Base-by-base conservation (phyloP, 2,888 invertebrate genomes). In the Beris morrisii region DNA sequence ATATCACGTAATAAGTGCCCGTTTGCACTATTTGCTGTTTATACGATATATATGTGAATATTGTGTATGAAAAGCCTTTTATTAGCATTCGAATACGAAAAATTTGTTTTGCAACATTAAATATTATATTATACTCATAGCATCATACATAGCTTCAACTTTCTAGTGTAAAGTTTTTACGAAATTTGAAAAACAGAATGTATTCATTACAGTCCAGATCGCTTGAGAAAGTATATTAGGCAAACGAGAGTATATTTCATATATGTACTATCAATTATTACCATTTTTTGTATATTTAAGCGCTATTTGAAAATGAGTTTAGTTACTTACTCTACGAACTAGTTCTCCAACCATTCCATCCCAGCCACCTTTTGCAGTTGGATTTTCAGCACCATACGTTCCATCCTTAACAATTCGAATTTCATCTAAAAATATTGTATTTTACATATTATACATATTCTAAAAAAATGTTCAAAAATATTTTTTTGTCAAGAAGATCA, bases 311-410 rank as follows among this genome's bases (percentile, higher is more conserved):
- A 22, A 22, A 22, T 22, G 22, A 22, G 22, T 22, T 22, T 22
- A 22, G 72, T 5, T 32, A 63, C 86, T 85, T 83, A 94, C 94
- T 86, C 92, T 88, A 79, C 92, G 85, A 56, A 93, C 87, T 69
- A 95, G 84, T 80, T 94, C 94, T 11, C 93, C 93, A 48, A 95
- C 88, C 84, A 93, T 88, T 58, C 93, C 93, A 74, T 93, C 91
- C 92, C 93, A 95, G 58, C 90, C 90, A 31, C 90, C 91, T 70
- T 87, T 85, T 3, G 87, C 86, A 65, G 88, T 85, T 48, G 87
- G 83, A 78, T 89, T 89, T 80, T 92, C 91, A 11, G 87, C 86
- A 1, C 93, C 93, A 76, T 94, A 95, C 75, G 88, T 88, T 28
- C 89, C 89, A 77, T 97, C 96, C 75, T 89, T 91, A 3, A 94